phyloP scores from a whole-genome alignment of 2,797 vertebrate genomes.

The Notolabrus celidotus region DNA sequence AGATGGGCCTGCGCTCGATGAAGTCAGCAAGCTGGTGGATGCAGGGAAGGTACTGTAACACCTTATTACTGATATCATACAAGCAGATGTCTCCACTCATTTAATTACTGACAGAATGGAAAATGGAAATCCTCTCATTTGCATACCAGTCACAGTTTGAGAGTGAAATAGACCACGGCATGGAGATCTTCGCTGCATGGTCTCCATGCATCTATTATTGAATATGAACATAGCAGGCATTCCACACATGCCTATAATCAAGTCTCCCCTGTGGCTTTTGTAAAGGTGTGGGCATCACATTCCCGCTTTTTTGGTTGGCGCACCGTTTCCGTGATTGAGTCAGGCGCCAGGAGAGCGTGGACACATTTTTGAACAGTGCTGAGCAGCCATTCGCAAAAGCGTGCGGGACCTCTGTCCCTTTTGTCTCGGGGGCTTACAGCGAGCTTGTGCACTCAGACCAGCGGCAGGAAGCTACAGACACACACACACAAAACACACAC shows the following conservation, averaged over 20 bases:
- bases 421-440: constrained; percentile 85
- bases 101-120: constrained; percentile 6
- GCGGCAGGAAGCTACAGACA: constrained; percentile 77
- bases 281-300: constrained; percentile 39
- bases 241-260: constrained; percentile 51
- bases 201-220: neutral
- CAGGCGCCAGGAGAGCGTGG: constrained; percentile 67
- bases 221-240: constrained; percentile 60
- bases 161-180: constrained; percentile 20
- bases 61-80: constrained; percentile 27
- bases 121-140: constrained; percentile 43
- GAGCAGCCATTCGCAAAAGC: constrained; percentile 81
- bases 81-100: constrained; percentile 32
- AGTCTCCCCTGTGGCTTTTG: constrained; percentile 52
- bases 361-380: constrained; percentile 80
- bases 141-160: constrained; percentile 26
- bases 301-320: constrained; percentile 34
- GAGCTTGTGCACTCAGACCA: constrained; percentile 67
- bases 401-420: constrained; percentile 80
- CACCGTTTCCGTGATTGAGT: constrained; percentile 47
- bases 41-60: constrained; percentile 85
- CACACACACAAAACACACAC: constrained; percentile 45
- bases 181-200: constrained; percentile 20
- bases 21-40: constrained; percentile 88
- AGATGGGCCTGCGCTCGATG: constrained; percentile 89